Evolutionary conservation across 2,797 vertebrate species (phyloP).

Genomic region (Pterois miles): DNA sequence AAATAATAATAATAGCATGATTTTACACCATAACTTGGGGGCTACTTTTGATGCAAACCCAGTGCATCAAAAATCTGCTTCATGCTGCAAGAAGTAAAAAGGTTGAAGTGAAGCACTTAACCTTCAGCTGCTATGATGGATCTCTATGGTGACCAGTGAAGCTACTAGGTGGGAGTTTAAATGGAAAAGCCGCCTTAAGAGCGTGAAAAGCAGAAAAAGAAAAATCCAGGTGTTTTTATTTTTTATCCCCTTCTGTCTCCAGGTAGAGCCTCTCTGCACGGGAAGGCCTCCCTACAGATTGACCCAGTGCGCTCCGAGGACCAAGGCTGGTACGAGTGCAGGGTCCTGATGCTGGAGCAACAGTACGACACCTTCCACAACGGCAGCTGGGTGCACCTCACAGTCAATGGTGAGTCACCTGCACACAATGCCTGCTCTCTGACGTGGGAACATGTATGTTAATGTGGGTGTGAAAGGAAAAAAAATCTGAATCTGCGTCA

Average conservation of each 20-base stretch:
- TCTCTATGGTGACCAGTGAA: slow-evolving; percentile 13
- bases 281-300: slow-evolving; percentile 96
- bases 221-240: neutral
- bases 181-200: neutral
- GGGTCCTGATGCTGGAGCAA: slow-evolving; percentile 99
- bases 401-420: slow-evolving; percentile 91
- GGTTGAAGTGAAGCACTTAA: slow-evolving; percentile 28
- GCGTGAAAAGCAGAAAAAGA: neutral
- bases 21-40: neutral
- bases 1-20: neutral
- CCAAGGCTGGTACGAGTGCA: slow-evolving; percentile 99
- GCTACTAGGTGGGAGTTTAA: slow-evolving; percentile 4
- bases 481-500: neutral
- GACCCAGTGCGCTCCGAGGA: slow-evolving; percentile 96
- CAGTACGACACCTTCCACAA: slow-evolving; percentile 99
- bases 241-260: slow-evolving; percentile 1
- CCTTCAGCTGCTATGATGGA: slow-evolving; percentile 28
- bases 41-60: slow-evolving; percentile 12
- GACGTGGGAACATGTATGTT: neutral
- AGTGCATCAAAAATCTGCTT: neutral
- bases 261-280: slow-evolving; percentile 96
- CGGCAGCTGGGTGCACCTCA: slow-evolving; percentile 99
- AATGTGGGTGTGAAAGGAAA: neutral
- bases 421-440: neutral
- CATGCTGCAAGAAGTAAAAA: neutral